Percentiles rank a stretch among this genome's conserved stretches.
Conservation (phyloP, 2,888 invertebrate species). For the Tanytarsus gracilentus region DNA sequence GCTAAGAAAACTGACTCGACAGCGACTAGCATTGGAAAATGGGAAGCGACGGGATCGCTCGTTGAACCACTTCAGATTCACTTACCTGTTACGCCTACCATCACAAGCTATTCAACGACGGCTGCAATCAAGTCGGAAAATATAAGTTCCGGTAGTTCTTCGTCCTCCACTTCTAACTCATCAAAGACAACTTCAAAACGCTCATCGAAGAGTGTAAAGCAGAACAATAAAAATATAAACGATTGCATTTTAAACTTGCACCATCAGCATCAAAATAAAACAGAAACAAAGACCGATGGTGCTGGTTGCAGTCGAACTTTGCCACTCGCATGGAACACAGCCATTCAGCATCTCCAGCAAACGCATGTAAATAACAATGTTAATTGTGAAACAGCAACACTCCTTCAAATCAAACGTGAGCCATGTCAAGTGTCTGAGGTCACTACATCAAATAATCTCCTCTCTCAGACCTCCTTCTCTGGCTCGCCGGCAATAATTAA, state of each 20-base stretch:
- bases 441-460: conserved; percentile 41
- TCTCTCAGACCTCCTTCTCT: conserved; percentile 33
- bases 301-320: conserved; percentile 33
- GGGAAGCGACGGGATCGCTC: conserved; percentile 32
- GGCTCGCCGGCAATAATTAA: conserved; percentile 39
- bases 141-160: conserved; percentile 31
- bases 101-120: conserved; percentile 31
- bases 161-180: conserved; percentile 23
- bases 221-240: conserved; percentile 25
- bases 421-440: conserved; percentile 44
- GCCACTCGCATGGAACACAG: conserved; percentile 32
- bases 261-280: conserved; percentile 27
- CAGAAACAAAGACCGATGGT: neutral
- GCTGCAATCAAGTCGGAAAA: conserved; percentile 32
- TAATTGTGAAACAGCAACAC: conserved; percentile 12
- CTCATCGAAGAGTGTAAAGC: neutral
- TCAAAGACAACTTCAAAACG: neutral
- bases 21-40: conserved; percentile 33
- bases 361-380: neutral
- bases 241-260: conserved; percentile 26
- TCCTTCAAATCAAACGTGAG: conserved; percentile 38
- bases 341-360: conserved; percentile 3
- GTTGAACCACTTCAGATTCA: conserved; percentile 33
- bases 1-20: too few relatives aligned
- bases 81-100: conserved; percentile 20